Conservation (phyloP, 2,888 invertebrate species). For the Polyploca ridens region DNA sequence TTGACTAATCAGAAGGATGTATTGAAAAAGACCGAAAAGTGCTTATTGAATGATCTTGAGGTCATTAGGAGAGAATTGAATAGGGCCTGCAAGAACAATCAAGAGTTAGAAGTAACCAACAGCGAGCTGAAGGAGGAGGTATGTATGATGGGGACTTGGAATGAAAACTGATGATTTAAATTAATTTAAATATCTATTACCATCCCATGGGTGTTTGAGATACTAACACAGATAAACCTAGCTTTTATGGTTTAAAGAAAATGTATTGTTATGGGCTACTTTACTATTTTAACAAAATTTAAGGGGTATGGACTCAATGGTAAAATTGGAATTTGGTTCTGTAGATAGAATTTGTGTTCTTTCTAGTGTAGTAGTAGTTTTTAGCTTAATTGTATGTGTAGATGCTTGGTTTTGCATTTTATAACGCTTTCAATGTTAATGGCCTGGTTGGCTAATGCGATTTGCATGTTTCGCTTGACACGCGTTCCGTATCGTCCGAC, state of each 20-base stretch:
- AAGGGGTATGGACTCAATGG: neutral
- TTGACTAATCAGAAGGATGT: slow-evolving; percentile 74
- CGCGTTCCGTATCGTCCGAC: slow-evolving; percentile 35
- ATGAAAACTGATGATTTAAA: neutral
- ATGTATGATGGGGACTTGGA: slow-evolving; percentile 33
- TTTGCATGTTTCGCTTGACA: slow-evolving; percentile 53
- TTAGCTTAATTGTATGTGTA: slow-evolving; percentile 39
- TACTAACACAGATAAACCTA: neutral
- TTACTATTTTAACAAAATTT: neutral
- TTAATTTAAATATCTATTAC: neutral
- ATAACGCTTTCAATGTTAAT: slow-evolving; percentile 54
- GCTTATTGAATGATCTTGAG: slow-evolving; percentile 77
- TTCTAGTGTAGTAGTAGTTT: slow-evolving; percentile 20
- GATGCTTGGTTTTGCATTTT: slow-evolving; percentile 43
- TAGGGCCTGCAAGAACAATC: slow-evolving; percentile 82
- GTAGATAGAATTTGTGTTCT: neutral
- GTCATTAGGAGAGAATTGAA: slow-evolving; percentile 79
- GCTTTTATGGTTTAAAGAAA: neutral
- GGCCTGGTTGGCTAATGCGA: slow-evolving; percentile 38
- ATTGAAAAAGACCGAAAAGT: slow-evolving; percentile 73
- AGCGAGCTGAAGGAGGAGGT: slow-evolving; percentile 89
- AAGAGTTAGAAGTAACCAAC: slow-evolving; percentile 88
- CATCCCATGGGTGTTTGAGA: neutral
- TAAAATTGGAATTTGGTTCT: neutral
- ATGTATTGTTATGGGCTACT: neutral